These are phyloP conservation scores for Perithous albicinctus DNA, from an alignment of 2,888 invertebrate genomes.

Conservation along the genomic window DNA sequence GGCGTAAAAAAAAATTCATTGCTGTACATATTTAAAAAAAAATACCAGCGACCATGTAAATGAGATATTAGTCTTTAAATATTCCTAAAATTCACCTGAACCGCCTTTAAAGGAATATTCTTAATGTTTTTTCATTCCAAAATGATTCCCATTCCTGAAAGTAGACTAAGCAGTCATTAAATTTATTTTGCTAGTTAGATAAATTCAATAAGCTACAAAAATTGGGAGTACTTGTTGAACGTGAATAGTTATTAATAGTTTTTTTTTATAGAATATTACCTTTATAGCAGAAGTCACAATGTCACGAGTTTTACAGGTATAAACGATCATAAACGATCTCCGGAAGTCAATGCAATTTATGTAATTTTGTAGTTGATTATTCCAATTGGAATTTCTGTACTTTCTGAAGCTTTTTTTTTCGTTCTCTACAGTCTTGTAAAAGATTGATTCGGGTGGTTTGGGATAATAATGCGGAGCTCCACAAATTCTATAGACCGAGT, in stretches of 20 bases:
- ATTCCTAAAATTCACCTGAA: no score
- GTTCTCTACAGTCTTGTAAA: background rate
- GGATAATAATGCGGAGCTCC: background rate
- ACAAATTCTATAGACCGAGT: background rate
- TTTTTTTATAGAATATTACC: no score
- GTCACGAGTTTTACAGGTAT: no score
- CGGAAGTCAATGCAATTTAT: background rate
- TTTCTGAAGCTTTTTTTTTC: background rate
- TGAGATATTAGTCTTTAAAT: no score
- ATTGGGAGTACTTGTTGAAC: background rate
- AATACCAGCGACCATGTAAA: no score
- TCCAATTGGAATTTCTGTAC: background rate
- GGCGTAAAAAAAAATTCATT: no score
- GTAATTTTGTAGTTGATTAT: constrained; percentile 14
- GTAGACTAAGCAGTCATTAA: background rate
- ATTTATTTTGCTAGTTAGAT: background rate
- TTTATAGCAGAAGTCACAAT: no score
- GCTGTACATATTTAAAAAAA: no score
- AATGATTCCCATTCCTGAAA: background rate
- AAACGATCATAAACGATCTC: background rate
- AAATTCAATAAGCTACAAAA: background rate
- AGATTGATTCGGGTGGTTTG: background rate
- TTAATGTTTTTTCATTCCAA: no score
- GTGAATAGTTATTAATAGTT: constrained; percentile 6
- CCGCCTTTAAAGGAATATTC: no score